Conservation (phyloP, 2,113 vertebrate genomes). For the Strix uralensis region DNA sequence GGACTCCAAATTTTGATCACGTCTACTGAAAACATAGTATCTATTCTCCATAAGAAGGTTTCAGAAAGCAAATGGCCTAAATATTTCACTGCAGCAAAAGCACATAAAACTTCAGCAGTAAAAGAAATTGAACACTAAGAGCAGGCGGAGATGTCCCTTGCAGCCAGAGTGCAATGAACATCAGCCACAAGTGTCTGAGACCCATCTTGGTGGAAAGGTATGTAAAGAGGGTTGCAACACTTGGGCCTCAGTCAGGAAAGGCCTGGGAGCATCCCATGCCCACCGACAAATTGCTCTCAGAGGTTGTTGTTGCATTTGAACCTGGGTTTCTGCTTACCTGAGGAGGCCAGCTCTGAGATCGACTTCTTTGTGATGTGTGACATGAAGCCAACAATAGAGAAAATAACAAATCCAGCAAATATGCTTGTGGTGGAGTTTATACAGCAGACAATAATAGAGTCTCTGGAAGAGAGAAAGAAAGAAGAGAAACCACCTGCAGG, state of each 20-base stretch:
- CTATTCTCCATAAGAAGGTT: not conserved
- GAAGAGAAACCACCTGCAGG: not conserved
- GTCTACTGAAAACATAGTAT: not conserved
- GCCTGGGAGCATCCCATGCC: not conserved
- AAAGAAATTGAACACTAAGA: not conserved
- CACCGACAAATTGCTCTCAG: not conserved
- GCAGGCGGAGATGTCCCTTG: not conserved
- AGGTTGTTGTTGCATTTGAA: not conserved
- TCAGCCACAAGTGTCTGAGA: not conserved
- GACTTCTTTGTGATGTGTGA: slow-evolving; percentile 88
- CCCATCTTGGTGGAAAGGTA: not conserved
- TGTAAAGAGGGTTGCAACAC: not conserved
- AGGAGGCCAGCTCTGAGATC: slow-evolving; percentile 85
- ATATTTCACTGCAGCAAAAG: not conserved
- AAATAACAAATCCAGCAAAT: slow-evolving; percentile 91
- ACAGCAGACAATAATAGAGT: slow-evolving; percentile 88
- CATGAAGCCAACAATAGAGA: slow-evolving; percentile 94
- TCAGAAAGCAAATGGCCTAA: not conserved
- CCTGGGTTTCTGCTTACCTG: slow-evolving; percentile 70
- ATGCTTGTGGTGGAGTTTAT: slow-evolving; percentile 90
- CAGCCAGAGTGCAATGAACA: not conserved
- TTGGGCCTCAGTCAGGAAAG: not conserved
- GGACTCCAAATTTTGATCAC: not conserved
- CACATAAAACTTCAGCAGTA: not conserved
- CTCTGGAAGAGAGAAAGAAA: slow-evolving; percentile 68